Evolutionary conservation across 2,888 invertebrate species (phyloP), one percentile per base, ranked within the genome.

Genomic region (Mycalesis mineus): DNA sequence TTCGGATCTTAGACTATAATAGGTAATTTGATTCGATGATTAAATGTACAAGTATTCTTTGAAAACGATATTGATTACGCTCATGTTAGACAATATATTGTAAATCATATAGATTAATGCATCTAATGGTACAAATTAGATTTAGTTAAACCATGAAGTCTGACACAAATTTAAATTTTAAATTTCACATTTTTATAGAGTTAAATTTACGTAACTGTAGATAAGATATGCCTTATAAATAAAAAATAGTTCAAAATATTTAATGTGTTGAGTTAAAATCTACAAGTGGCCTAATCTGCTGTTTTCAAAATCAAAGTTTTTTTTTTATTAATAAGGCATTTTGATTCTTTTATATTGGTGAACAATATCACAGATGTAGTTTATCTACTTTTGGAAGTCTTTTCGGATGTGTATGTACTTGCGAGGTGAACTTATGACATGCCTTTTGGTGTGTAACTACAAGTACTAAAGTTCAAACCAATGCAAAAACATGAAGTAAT

Each of bases 41-140:
- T 31, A 8, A 42, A 29, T 28, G 42, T 44, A 28, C 42, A 45
- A 29, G 14, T 45, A 45, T 45, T 45, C 7, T 29, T 29, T 29
- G 14, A 29, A 7, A 4, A 4, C 22, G 11, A 45, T 29, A 31
- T 13, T 45, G 7, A 13, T 44, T 71, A 65, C 69, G 82, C 83
- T 85, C 84, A 86, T 69, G 64, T 74, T 81, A 78, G 84, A 84
- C 80, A 86, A 84, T 85, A 84, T 73, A 80, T 82, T 33, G 11
- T 33, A 33, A 80, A 73, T 68, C 66, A 65, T 61, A 72, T 74
- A 69, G 68, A 65, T 65, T 71, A 67, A 70, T 75, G 74, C 73
- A 78, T 77, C 72, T 62, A 73, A 80, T 75, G 81, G 88, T 88
- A 88, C 88, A 88, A 88, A 88, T 80, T 88, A 86, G 81, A 71